These are phyloP conservation scores for Chaetura pelagica DNA, from an alignment of 2,113 vertebrate species.

Conservation along the genomic window DNA sequence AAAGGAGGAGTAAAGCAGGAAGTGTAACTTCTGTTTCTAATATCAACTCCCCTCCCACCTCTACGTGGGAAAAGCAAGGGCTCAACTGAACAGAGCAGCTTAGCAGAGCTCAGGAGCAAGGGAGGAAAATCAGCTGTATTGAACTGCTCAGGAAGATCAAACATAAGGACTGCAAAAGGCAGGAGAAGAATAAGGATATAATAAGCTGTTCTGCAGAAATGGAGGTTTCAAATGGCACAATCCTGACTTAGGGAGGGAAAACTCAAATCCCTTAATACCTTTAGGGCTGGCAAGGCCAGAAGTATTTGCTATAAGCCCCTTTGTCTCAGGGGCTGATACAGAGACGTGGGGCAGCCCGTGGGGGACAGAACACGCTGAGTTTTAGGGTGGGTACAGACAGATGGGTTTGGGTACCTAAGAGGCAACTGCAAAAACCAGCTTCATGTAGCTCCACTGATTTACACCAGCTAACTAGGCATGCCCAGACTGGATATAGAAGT, in stretches of 20 bases:
- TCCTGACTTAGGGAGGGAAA: not conserved
- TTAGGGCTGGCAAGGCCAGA: not conserved
- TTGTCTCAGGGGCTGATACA: fast-evolving
- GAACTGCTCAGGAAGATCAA: not conserved
- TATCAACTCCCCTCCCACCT: not conserved
- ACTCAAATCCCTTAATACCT: not conserved
- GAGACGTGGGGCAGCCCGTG: fast-evolving
- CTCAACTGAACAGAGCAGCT: not conserved
- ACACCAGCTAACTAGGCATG: not conserved
- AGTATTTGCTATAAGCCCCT: not conserved
- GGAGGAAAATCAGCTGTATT: not conserved
- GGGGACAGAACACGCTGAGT: not conserved
- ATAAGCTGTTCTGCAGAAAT: not conserved
- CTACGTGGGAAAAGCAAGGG: not conserved
- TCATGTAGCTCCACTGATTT: not conserved
- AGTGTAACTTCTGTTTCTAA: not conserved
- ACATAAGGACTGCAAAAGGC: not conserved
- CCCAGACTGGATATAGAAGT: not conserved
- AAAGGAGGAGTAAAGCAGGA: not conserved
- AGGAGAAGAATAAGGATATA: not conserved
- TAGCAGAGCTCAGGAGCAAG: not conserved
- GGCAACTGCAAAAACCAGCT: not conserved
- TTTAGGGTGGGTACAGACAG: not conserved
- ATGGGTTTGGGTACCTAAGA: not conserved
- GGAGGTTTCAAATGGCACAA: not conserved